Conservation (phyloP, 2,113 vertebrate species). For the Colinus virginianus region DNA sequence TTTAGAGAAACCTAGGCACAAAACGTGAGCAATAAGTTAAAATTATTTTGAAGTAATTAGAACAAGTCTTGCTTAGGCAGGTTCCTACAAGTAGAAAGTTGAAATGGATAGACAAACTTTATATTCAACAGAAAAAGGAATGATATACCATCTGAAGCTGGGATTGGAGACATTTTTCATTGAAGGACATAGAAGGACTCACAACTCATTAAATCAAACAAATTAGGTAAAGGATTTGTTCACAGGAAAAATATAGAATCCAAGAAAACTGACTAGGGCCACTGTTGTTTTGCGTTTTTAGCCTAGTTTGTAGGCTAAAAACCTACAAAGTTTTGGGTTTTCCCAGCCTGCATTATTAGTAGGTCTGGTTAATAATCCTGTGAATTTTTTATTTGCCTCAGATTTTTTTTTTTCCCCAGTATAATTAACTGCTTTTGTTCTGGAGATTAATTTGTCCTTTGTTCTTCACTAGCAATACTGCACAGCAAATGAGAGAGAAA, state of each 20-base stretch:
- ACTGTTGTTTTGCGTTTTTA: background rate
- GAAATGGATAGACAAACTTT: background rate
- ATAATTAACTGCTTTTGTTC: background rate
- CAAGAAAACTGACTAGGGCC: background rate
- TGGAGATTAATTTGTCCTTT: background rate
- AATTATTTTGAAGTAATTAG: background rate
- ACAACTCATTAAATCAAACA: background rate
- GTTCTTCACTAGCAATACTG: background rate
- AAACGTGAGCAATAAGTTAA: background rate
- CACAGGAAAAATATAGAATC: background rate
- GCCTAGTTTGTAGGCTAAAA: background rate
- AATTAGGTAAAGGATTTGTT: background rate
- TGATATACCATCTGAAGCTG: background rate
- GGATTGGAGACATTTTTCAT: background rate
- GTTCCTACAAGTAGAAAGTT: background rate
- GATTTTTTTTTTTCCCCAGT: background rate
- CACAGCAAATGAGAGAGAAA: background rate
- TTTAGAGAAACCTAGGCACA: background rate
- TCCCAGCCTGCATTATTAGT: background rate
- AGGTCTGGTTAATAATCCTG: background rate
- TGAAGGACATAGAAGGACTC: background rate
- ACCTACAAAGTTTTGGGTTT: background rate
- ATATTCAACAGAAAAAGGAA: background rate
- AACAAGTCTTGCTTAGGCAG: background rate
- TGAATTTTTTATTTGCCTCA: background rate